Evolutionary conservation across 2,888 invertebrate species (phyloP).

Genomic region (Laspeyria flexula): DNA sequence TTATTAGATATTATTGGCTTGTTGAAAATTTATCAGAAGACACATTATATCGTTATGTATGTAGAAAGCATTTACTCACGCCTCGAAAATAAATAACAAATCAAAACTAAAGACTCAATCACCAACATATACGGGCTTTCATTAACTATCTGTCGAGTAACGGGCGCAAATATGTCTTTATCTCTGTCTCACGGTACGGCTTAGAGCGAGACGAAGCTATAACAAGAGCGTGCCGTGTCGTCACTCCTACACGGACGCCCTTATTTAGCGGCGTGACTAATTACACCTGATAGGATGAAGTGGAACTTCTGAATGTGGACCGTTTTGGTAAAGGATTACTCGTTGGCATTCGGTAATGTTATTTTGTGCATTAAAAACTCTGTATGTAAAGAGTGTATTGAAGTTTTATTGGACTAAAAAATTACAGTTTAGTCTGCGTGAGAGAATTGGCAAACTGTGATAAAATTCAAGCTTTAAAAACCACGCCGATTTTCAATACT

Average conservation of each 20-base stretch:
- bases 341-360: conserved; percentile 16
- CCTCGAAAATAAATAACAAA: neutral
- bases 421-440: too few relatives aligned
- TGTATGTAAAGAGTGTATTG: too few relatives aligned
- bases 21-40: too few relatives aligned
- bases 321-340: conserved; percentile 29
- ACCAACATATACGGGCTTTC: conserved; percentile 45
- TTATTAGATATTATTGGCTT: too few relatives aligned
- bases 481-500: too few relatives aligned
- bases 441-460: too few relatives aligned
- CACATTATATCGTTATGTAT: too few relatives aligned
- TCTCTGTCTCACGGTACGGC: conserved; percentile 35
- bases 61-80: neutral
- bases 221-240: conserved; percentile 24
- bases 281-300: conserved; percentile 48
- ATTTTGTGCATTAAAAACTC: neutral
- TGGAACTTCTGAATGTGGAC: conserved; percentile 29
- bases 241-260: conserved; percentile 45
- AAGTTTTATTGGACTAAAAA: too few relatives aligned
- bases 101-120: conserved; percentile 13
- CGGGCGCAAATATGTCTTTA: conserved; percentile 48
- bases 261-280: conserved; percentile 55
- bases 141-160: conserved; percentile 42
- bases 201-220: conserved; percentile 37
- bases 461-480: too few relatives aligned